Evolutionary conservation across 2,113 vertebrate species (phyloP), one percentile per base, ranked within the genome.

Genomic region (Brienomyrus brachyistius): DNA sequence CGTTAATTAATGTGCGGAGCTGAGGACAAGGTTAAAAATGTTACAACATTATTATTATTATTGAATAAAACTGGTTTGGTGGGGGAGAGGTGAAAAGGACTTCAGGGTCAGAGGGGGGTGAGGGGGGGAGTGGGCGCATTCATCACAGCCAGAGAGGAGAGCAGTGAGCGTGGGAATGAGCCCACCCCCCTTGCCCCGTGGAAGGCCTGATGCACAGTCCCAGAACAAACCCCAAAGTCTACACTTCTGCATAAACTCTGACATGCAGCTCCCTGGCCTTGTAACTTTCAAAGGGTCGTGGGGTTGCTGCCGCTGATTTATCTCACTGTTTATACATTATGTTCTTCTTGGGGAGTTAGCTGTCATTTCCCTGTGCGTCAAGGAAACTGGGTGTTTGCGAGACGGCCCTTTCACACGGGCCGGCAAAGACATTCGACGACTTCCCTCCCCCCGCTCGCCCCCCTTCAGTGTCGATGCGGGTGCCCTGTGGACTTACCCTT

Each of bases 161-260:
- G 62, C 86, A 51, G 40, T 88, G 85, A 91, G 45, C 47, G 85
- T 90, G 89, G 89, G 89, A 90, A 90, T 88, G 77, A 51, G 54
- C 23, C 43, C 83, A 31, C 31, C 23, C 5, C 4, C 43, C 43
- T 21, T 1, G 35, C 5, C 45, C 59, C 6, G 19, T 6, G 88
- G 35, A 50, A 51, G 88, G 31, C 21, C 51, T 27, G 51, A 84
- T 45, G 82, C 74, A 48, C 40, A 31, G 21, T 87, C 51, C 85
- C 13, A 35, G 54, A 56, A 54, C 50, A 54, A 31, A 31, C 50
- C 31, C 85, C 13, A 27, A 13, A 87, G 17, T 87, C 51, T n/a
- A 27, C 27, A 54, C 85, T 87, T 87, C 51, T 54, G 51, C 13
- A 84, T n/a, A 43, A 84, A 45, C 47, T 83, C 80, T 84, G 40